A percentile compares a stretch with the other conserved stretches of the same genome.
Evolutionary conservation across 2,888 invertebrate genomes (phyloP).

Genomic region (Sesia bembeciformis): DNA sequence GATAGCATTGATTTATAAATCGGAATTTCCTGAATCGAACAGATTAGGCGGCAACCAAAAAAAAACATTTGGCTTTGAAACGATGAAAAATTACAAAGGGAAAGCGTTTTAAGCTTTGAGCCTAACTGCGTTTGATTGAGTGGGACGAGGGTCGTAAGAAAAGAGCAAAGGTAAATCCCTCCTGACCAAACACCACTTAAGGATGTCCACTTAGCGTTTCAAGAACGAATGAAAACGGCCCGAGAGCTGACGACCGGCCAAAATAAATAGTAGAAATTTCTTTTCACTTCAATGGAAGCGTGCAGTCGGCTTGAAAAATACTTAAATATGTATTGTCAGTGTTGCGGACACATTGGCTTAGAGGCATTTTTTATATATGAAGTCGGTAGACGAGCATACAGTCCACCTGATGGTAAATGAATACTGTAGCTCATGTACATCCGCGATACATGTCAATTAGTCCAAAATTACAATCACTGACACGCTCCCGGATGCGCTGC

Average conservation of each 20-base stretch:
- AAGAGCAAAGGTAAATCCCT: constrained; percentile 71
- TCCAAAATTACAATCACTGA: too few relatives aligned
- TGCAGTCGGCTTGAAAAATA: constrained; percentile 5
- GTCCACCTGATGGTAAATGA: too few relatives aligned
- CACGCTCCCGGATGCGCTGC: too few relatives aligned
- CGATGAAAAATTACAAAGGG: constrained; percentile 27
- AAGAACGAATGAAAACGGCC: constrained; percentile 44
- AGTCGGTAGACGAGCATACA: too few relatives aligned
- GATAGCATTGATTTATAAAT: background rate
- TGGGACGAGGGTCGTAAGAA: constrained; percentile 45
- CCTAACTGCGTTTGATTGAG: constrained; percentile 51
- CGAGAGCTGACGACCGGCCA: constrained; percentile 28
- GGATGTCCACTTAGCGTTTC: constrained; percentile 61
- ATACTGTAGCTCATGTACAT: too few relatives aligned
- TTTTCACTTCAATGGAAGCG: constrained; percentile 21
- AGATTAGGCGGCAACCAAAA: background rate
- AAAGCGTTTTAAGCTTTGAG: constrained; percentile 39
- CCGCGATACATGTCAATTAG: too few relatives aligned
- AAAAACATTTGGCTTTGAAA: background rate
- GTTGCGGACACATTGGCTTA: too few relatives aligned
- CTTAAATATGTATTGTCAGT: background rate
- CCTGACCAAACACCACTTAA: constrained; percentile 68
- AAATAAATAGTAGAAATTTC: constrained; percentile 57
- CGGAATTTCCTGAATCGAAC: too few relatives aligned
- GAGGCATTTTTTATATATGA: too few relatives aligned